phyloP scores from a whole-genome alignment of 2,888 invertebrate species.

The Meteorus colon region DNA sequence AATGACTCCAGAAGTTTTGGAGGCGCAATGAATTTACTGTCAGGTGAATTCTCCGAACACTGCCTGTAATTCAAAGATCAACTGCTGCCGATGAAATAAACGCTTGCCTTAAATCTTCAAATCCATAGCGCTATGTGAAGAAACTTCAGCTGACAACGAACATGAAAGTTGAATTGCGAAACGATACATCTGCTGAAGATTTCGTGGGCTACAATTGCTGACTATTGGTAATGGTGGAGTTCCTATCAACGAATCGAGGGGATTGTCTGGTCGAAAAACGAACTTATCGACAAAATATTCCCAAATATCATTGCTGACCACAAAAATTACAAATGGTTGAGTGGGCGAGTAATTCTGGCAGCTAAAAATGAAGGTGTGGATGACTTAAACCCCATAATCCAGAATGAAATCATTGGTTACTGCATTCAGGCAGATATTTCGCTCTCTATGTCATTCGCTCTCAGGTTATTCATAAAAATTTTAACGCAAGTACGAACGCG shows the following conservation, averaged over 20 bases:
- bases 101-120: not conserved
- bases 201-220: conserved; percentile 42
- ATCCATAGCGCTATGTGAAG: conserved; percentile 38
- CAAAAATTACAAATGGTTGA: conserved; percentile 58
- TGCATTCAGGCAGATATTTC: too few species aligned
- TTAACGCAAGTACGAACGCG: not conserved
- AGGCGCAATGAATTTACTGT: conserved; percentile 23
- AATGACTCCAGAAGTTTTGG: not conserved
- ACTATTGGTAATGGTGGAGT: conserved; percentile 53
- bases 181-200: conserved; percentile 44
- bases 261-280: conserved; percentile 56
- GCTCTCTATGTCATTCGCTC: too few species aligned
- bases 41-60: conserved; percentile 33
- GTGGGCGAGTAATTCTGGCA: conserved; percentile 62
- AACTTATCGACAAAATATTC: conserved; percentile 61
- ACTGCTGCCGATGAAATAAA: not conserved
- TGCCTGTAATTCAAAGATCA: too few species aligned
- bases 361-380: conserved; percentile 59
- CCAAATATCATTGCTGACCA: conserved; percentile 60
- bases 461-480: conserved; percentile 1
- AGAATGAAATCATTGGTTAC: not conserved
- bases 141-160: conserved; percentile 47
- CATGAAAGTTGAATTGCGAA: conserved; percentile 46
- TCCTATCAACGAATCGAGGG: conserved; percentile 54
- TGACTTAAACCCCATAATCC: conserved; percentile 19